Evolutionary conservation across 2,888 invertebrate species (phyloP).

Genomic region (Seira musarum): DNA sequence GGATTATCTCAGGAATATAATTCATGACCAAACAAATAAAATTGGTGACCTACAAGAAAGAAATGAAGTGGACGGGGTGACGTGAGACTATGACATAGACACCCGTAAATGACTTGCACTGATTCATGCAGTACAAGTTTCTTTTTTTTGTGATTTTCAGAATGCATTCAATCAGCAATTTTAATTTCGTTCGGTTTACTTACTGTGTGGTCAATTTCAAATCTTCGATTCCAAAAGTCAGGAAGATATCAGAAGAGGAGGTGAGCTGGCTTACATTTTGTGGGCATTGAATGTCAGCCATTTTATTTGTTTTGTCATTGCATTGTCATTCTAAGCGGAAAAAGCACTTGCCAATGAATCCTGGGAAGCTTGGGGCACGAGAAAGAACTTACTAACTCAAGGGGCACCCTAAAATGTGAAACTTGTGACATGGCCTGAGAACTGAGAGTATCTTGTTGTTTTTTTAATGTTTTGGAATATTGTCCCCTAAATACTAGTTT

Average conservation of each 20-base stretch:
- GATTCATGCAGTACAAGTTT: neutral
- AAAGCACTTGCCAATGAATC: no score
- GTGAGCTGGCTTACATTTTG: neutral
- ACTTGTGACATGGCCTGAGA: no score
- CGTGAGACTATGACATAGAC: slow-evolving; percentile 16
- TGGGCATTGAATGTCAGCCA: slow-evolving; percentile 37
- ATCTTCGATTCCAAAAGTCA: neutral
- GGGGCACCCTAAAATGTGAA: no score
- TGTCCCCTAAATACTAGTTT: no score
- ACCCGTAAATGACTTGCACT: neutral
- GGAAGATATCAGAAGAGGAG: neutral
- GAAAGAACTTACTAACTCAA: no score
- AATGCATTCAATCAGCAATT: neutral
- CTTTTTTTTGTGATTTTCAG: no score
- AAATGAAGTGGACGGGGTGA: slow-evolving; percentile 20
- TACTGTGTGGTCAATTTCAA: neutral
- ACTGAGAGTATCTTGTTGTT: no score
- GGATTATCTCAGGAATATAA: neutral
- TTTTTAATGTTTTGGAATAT: no score
- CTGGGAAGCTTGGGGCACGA: no score
- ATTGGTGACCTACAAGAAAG: slow-evolving; percentile 33
- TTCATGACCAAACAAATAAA: slow-evolving; percentile 50
- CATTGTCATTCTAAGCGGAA: no score
- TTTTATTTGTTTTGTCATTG: slow-evolving; percentile 51
- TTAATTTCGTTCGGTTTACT: neutral